Percentiles rank a stretch among this genome's conserved stretches.
Conservation (phyloP, 2,797 vertebrate genomes). For the Loriculus beryllinus region DNA sequence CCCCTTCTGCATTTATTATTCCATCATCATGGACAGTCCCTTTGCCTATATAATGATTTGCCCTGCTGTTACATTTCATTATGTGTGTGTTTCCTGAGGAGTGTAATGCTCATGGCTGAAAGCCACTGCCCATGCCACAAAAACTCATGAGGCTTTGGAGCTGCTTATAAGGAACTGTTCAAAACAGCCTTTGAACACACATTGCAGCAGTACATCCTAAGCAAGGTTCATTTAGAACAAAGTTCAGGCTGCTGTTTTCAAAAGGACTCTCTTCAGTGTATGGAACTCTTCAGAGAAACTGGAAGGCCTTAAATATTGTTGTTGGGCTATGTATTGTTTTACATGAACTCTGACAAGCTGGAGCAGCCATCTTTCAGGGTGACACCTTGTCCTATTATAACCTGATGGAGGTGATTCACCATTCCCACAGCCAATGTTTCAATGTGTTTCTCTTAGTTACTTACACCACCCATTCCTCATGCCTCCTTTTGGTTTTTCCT, state of each 20-base stretch:
- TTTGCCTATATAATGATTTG: conserved; percentile 57
- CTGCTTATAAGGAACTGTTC: neutral
- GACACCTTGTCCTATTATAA: neutral
- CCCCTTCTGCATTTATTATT: conserved; percentile 55
- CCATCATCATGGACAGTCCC: conserved; percentile 45
- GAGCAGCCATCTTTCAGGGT: neutral
- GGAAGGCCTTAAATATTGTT: neutral
- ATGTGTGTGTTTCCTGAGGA: conserved; percentile 29
- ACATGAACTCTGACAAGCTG: neutral
- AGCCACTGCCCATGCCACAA: neutral
- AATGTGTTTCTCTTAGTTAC: neutral
- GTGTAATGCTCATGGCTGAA: conserved; percentile 11
- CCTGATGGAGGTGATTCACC: neutral
- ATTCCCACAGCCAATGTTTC: neutral
- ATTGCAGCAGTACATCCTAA: neutral
- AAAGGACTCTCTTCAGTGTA: neutral
- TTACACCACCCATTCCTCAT: neutral
- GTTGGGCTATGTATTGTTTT: neutral
- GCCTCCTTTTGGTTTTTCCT: neutral
- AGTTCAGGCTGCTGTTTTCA: neutral
- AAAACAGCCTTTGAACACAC: neutral
- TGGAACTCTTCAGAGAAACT: neutral
- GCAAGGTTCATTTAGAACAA: neutral
- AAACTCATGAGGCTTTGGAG: neutral
- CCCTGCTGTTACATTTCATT: conserved; percentile 49